These are phyloP conservation scores for Ctena decussata DNA, from an alignment of 2,888 invertebrate genomes.

Conservation along the genomic window DNA sequence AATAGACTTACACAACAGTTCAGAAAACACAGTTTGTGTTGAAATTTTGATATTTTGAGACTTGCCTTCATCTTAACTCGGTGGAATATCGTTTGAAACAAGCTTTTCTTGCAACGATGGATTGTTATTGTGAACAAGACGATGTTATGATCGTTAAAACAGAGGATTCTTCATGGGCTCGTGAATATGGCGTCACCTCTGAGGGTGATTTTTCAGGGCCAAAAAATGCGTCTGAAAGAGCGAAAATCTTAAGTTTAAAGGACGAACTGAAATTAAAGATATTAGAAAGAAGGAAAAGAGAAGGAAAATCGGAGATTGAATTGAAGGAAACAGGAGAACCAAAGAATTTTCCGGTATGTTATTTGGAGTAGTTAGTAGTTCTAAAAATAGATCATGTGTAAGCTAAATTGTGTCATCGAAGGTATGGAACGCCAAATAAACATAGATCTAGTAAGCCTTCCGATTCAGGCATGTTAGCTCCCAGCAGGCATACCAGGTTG, in stretches of 20 bases:
- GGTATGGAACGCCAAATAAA: neutral
- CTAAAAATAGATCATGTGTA: too few species aligned
- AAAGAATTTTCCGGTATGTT: conserved; percentile 15
- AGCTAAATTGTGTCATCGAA: neutral
- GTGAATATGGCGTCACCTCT: neutral
- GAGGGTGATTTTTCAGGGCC: neutral
- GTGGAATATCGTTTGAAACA: too few species aligned
- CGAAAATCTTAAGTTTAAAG: neutral
- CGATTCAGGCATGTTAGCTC: too few species aligned
- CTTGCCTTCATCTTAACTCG: too few species aligned
- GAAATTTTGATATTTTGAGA: neutral
- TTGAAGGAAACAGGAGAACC: conserved; percentile 4
- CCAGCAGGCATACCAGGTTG: too few species aligned
- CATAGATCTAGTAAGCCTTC: too few species aligned
- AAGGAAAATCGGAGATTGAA: conserved; percentile 23
- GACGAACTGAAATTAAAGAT: conserved; percentile 36
- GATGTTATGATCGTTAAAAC: neutral
- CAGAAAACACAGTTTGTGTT: neutral
- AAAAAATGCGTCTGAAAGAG: neutral
- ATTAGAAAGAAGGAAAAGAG: conserved; percentile 16
- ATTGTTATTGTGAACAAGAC: too few species aligned
- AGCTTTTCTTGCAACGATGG: too few species aligned
- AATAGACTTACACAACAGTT: neutral
- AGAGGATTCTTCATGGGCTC: neutral
- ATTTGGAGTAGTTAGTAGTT: too few species aligned